Evolutionary conservation across 2,113 vertebrate species (phyloP).

Genomic region (Agelaius phoeniceus): DNA sequence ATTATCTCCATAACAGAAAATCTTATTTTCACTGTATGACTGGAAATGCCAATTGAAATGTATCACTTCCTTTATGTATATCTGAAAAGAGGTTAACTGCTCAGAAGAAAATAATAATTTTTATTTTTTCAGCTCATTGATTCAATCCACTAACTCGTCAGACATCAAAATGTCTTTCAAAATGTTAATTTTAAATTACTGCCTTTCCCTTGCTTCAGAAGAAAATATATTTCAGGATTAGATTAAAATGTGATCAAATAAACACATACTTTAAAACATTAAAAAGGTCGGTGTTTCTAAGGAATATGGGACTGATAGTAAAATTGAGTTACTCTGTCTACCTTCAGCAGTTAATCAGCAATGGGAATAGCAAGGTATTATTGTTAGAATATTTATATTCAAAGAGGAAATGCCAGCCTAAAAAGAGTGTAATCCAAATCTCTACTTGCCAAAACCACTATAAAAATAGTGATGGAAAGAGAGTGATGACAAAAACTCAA

Average conservation of each 20-base stretch:
- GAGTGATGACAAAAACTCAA: neutral
- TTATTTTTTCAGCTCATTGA: neutral
- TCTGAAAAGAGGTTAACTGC: neutral
- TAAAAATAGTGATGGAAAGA: neutral
- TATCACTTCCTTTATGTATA: neutral
- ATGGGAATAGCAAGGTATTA: neutral
- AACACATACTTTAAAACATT: neutral
- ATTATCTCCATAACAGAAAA: slow-evolving; percentile 29
- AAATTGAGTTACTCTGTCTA: neutral
- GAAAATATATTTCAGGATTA: neutral
- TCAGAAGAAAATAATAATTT: slow-evolving; percentile 13
- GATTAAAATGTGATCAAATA: neutral
- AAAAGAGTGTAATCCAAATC: neutral
- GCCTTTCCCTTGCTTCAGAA: neutral
- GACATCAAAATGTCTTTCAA: neutral
- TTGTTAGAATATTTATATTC: neutral
- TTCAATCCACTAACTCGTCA: neutral
- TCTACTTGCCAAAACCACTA: neutral
- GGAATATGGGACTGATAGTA: neutral
- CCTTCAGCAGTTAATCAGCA: neutral
- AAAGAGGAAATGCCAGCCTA: neutral
- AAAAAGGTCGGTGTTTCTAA: neutral
- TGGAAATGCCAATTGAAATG: neutral
- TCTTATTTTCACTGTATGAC: slow-evolving; percentile 3
- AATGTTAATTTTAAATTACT: neutral